These are phyloP conservation scores for Holacanthus passer DNA, from an alignment of 2,113 vertebrate species.

Conservation along the genomic window DNA sequence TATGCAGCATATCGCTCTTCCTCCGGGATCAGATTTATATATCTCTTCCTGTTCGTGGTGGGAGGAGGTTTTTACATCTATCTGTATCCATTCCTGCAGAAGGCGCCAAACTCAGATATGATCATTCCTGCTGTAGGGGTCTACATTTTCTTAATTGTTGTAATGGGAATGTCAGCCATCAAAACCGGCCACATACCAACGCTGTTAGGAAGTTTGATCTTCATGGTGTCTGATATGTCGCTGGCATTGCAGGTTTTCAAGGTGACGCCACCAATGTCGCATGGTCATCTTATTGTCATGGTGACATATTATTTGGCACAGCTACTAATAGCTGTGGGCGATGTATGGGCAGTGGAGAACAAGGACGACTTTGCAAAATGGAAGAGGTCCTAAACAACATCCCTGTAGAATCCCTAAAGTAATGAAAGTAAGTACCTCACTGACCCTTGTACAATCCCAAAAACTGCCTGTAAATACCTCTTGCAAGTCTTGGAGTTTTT, in stretches of 20 bases:
- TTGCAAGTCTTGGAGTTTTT: not conserved
- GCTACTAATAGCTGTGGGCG: constrained; percentile 84
- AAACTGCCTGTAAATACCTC: not conserved
- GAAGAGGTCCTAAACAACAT: constrained; percentile 77
- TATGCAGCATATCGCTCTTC: constrained; percentile 61
- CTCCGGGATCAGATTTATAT: constrained; percentile 52
- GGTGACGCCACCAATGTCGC: constrained; percentile 38
- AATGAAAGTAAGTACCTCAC: not conserved
- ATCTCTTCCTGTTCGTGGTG: constrained; percentile 43
- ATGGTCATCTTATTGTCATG: constrained; percentile 81
- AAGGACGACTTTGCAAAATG: constrained; percentile 77
- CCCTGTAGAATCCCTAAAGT: not conserved
- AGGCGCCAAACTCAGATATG: constrained; percentile 50
- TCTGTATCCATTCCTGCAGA: constrained; percentile 78
- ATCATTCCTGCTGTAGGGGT: constrained; percentile 72
- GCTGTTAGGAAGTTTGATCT: constrained; percentile 81
- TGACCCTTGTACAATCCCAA: not conserved
- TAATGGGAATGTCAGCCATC: constrained; percentile 82
- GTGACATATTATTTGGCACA: constrained; percentile 89
- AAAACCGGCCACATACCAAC: constrained; percentile 35
- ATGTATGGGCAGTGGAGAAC: constrained; percentile 65
- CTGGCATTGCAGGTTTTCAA: constrained; percentile 85
- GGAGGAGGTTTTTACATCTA: constrained; percentile 45
- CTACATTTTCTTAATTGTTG: constrained; percentile 77
- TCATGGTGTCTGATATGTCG: constrained; percentile 83